phyloP scores from a whole-genome alignment of 2,888 invertebrate genomes.

The Eristalinus aeneus region DNA sequence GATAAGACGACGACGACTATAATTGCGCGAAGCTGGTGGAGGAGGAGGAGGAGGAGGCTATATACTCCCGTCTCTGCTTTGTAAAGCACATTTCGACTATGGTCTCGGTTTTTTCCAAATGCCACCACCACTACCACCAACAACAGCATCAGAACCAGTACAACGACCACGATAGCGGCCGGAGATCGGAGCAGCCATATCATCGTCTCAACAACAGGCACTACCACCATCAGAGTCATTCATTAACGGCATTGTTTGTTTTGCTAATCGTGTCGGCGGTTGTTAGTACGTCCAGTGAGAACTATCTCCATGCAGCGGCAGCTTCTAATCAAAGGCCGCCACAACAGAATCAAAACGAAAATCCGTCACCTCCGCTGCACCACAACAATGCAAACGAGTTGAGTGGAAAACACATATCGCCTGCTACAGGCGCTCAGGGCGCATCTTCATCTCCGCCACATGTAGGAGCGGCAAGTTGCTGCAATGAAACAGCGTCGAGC shows the following conservation, averaged over 20 bases:
- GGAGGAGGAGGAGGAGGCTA: constrained; percentile 24
- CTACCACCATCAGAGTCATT: constrained; percentile 35
- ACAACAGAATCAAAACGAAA: constrained; percentile 33
- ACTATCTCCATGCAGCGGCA: constrained; percentile 37
- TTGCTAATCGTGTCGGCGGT: constrained; percentile 60
- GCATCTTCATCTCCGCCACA: not conserved
- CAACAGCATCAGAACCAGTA: constrained; percentile 16
- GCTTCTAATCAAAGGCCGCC: constrained; percentile 16
- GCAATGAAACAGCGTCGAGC: constrained; percentile 37
- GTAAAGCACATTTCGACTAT: constrained; percentile 47
- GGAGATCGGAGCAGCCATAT: not conserved
- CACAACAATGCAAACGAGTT: constrained; percentile 29
- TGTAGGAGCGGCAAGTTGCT: constrained; percentile 25
- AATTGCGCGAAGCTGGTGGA: constrained; percentile 22
- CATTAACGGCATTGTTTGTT: constrained; percentile 63
- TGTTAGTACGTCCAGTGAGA: constrained; percentile 56
- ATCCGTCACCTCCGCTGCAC: not conserved
- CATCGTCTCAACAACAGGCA: not conserved
- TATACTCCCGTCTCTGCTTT: constrained; percentile 21
- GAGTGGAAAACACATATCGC: constrained; percentile 6
- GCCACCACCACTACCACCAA: constrained; percentile 31
- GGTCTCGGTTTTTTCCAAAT: constrained; percentile 54
- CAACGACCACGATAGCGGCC: not conserved
- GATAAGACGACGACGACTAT: constrained; percentile 39
- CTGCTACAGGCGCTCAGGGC: not conserved